Evolutionary conservation across 2,888 invertebrate genomes (phyloP).

Genomic region (Drosophila nr. perissopoda): DNA sequence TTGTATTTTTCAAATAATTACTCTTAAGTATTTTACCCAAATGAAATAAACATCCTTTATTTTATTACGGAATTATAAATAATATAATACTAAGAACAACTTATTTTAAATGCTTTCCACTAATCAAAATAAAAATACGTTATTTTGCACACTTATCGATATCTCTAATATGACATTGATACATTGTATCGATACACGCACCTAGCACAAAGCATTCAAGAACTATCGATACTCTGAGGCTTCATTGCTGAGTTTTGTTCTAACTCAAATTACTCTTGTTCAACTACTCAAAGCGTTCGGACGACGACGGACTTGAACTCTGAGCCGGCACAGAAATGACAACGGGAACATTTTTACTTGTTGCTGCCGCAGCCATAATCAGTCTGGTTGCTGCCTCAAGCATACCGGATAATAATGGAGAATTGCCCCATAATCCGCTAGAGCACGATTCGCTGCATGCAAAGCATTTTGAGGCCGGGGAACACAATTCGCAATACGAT

Average conservation of each 20-base stretch:
- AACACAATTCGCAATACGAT: slow-evolving; percentile 96
- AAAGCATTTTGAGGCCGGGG: slow-evolving; percentile 90
- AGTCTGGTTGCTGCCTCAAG: slow-evolving; percentile 53
- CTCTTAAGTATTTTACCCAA: slow-evolving; percentile 35
- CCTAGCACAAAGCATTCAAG: slow-evolving; percentile 2
- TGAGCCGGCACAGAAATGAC: slow-evolving; percentile 24
- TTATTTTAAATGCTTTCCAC: not conserved
- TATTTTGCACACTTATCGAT: not conserved
- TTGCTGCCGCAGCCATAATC: slow-evolving; percentile 52
- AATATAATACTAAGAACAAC: not conserved
- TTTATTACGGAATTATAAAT: not conserved
- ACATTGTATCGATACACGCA: not conserved
- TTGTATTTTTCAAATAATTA: slow-evolving; percentile 40
- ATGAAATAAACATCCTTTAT: slow-evolving; percentile 12
- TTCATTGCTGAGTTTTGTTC: slow-evolving; percentile 22
- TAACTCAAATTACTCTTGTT: slow-evolving; percentile 40
- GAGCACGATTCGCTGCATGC: slow-evolving; percentile 91
- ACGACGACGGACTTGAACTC: not conserved
- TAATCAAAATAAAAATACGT: not conserved
- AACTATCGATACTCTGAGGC: slow-evolving; percentile 39
- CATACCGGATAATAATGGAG: slow-evolving; percentile 86
- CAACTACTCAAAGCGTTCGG: slow-evolving; percentile 40
- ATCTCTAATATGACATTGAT: not conserved
- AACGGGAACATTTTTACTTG: slow-evolving; percentile 39
- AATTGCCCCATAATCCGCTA: slow-evolving; percentile 87